Conservation (phyloP, 2,797 vertebrate species). For the Parotocinclus haroldoi region DNA sequence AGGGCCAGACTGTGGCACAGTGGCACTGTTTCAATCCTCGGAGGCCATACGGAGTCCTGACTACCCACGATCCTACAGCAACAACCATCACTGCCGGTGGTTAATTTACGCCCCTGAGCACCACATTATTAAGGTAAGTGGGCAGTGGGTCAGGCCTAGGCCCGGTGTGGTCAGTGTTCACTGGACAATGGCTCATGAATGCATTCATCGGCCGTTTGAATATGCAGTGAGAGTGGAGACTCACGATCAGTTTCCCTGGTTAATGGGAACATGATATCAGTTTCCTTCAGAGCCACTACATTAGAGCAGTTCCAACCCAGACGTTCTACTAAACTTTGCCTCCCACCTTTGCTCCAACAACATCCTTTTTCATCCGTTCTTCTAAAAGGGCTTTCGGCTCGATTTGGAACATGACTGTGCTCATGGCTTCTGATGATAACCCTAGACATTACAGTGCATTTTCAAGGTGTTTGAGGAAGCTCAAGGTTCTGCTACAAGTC, state of each 20-base stretch:
- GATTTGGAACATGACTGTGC: too few relatives aligned
- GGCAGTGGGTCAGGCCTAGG: neutral
- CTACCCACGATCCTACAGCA: constrained; percentile 72
- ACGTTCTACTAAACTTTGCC: too few relatives aligned
- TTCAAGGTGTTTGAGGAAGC: too few relatives aligned
- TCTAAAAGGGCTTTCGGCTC: too few relatives aligned
- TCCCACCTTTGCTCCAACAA: too few relatives aligned
- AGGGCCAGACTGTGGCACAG: constrained; percentile 68
- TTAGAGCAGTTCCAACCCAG: too few relatives aligned
- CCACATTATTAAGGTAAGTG: constrained; percentile 74
- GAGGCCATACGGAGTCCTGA: constrained; percentile 68
- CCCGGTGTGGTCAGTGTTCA: constrained; percentile 9
- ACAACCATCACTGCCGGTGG: constrained; percentile 71
- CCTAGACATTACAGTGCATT: too few relatives aligned
- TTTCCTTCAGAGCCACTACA: constrained; percentile 20
- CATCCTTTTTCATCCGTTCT: too few relatives aligned
- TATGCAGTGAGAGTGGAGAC: constrained; percentile 47
- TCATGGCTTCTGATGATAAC: too few relatives aligned
- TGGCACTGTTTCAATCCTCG: constrained; percentile 71
- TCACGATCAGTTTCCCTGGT: constrained; percentile 41
- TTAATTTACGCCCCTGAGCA: constrained; percentile 70
- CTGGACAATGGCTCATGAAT: constrained; percentile 38
- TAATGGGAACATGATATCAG: constrained; percentile 36
- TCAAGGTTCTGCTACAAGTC: too few relatives aligned
- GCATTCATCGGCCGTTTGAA: constrained; percentile 44